These are phyloP conservation scores for Nebria salina DNA, from an alignment of 2,888 invertebrate species.

Conservation along the genomic window DNA sequence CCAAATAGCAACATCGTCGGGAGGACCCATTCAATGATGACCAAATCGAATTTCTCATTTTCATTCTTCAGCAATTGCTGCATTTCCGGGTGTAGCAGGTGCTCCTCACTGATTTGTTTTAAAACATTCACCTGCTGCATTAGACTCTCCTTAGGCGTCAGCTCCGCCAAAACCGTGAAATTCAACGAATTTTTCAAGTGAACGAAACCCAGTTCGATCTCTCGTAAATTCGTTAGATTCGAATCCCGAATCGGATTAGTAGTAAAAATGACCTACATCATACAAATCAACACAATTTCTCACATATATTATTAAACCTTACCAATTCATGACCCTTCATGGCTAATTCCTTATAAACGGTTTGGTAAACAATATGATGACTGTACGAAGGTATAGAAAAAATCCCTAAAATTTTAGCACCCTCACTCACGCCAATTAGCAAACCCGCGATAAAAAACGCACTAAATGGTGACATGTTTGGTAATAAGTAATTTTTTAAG, in stretches of 20 bases:
- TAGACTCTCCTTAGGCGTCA: not conserved
- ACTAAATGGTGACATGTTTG: not conserved
- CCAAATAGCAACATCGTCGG: constrained; percentile 65
- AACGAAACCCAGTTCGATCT: constrained; percentile 48
- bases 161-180: constrained; percentile 47
- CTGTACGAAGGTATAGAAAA: constrained; percentile 54
- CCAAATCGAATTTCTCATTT: constrained; percentile 65
- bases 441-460: not conserved
- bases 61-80: constrained; percentile 52
- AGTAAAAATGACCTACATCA: constrained; percentile 51
- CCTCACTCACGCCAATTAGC: not conserved
- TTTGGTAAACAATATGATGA: constrained; percentile 54
- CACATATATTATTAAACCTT: not conserved
- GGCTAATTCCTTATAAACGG: constrained; percentile 54
- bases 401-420: constrained; percentile 52
- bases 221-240: constrained; percentile 48
- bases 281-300: not conserved
- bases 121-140: not conserved
- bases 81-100: constrained; percentile 53
- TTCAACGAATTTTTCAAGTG: constrained; percentile 25
- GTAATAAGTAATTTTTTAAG: no score
- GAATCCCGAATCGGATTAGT: constrained; percentile 53
- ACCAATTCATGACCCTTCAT: constrained; percentile 57
- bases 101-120: constrained; percentile 48
- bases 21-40: constrained; percentile 66